phyloP scores from a whole-genome alignment of 2,113 vertebrate species.

The Eulemur macaco region DNA sequence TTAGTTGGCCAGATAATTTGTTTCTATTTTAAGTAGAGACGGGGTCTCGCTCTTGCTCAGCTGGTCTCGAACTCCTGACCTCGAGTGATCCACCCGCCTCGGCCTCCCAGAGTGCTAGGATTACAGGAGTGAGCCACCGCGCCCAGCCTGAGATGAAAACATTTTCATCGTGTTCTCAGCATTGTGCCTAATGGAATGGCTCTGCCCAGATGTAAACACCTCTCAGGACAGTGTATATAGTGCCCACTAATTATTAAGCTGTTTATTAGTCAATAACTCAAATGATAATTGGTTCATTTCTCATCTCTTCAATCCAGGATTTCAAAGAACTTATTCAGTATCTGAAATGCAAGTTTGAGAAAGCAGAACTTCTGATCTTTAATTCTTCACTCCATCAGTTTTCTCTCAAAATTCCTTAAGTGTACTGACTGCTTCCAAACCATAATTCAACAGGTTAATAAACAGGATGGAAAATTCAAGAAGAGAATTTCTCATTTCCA shows the following conservation, averaged over 20 bases:
- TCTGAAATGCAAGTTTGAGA: slow-evolving; percentile 1
- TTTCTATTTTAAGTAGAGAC: too few relatives aligned
- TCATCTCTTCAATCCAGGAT: background rate
- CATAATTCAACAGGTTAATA: background rate
- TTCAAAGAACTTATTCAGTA: background rate
- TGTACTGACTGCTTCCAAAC: background rate
- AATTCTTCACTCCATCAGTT: background rate
- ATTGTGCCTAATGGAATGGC: background rate
- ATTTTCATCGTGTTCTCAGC: background rate
- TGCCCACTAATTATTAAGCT: background rate
- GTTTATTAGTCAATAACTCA: background rate
- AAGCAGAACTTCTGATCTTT: slow-evolving; percentile 3
- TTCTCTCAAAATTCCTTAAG: background rate
- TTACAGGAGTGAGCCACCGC: too few relatives aligned
- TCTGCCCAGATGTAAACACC: background rate
- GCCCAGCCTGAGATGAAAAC: background rate
- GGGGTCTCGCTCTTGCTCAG: too few relatives aligned
- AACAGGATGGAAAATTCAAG: background rate
- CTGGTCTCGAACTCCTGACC: too few relatives aligned
- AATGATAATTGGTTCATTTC: background rate
- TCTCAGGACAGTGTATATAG: background rate
- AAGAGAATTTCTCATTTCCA: background rate
- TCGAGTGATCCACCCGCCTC: too few relatives aligned
- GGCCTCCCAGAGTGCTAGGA: too few relatives aligned
- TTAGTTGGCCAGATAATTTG: too few relatives aligned